Conservation (phyloP, 2,797 vertebrate genomes). For the Semaprochilodus insignis region DNA sequence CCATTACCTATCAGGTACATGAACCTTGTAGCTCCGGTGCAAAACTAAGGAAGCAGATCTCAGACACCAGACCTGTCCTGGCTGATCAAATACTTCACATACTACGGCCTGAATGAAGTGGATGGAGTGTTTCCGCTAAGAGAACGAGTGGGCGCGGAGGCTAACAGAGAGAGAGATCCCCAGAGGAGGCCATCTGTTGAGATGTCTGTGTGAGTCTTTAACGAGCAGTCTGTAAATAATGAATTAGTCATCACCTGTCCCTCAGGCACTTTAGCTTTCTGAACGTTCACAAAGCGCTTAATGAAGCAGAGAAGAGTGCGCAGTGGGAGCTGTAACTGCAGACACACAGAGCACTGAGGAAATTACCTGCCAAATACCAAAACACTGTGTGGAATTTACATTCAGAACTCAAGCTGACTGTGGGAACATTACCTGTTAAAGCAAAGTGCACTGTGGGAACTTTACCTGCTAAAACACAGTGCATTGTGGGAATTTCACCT, state of each 20-base stretch:
- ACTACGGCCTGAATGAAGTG: neutral
- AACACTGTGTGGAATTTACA: neutral
- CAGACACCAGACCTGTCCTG: no score
- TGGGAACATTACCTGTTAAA: no score
- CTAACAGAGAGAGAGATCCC: constrained; percentile 17
- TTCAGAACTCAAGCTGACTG: no score
- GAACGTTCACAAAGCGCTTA: neutral
- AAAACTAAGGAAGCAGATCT: no score
- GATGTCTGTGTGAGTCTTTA: neutral
- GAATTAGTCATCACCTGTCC: constrained; percentile 23
- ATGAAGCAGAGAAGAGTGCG: neutral
- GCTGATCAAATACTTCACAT: neutral
- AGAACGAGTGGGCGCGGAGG: neutral
- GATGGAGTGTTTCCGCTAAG: neutral
- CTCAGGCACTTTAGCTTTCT: neutral
- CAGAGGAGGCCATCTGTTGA: neutral
- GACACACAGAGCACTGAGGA: neutral
- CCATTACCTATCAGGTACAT: no score
- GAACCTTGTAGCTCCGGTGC: no score
- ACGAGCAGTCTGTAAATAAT: constrained; percentile 9
- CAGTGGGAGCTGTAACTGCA: neutral
- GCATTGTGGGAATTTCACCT: no score
- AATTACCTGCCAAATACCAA: no score
- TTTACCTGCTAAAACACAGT: no score
- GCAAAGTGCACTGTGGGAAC: no score